These are phyloP conservation scores for Eupleurogrammus muticus DNA, from an alignment of 2,797 vertebrate genomes.

Conservation along the genomic window DNA sequence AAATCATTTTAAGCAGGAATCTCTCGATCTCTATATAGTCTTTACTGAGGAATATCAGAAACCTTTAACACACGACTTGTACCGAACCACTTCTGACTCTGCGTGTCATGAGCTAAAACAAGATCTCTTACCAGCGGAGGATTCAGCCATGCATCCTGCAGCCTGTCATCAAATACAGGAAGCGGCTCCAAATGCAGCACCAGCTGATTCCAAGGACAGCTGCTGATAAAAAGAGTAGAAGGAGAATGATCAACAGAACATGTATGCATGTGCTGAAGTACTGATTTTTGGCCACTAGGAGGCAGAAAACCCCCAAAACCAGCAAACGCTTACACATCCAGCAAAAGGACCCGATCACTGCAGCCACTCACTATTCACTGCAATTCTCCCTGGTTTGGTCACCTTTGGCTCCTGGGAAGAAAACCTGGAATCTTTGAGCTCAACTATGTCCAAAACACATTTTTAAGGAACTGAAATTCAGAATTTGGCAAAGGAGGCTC, in stretches of 20 bases:
- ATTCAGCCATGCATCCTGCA: neutral
- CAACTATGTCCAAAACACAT: neutral
- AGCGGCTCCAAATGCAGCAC: neutral
- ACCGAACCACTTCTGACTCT: neutral
- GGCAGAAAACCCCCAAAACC: neutral
- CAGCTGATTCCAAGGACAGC: neutral
- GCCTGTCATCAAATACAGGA: too few species aligned
- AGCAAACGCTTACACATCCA: neutral
- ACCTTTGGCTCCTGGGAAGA: neutral
- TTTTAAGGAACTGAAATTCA: neutral
- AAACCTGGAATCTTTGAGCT: neutral
- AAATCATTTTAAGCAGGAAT: neutral
- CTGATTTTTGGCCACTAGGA: slow-evolving; percentile 1
- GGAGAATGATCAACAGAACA: neutral
- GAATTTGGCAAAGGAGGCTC: neutral
- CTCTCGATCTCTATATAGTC: too few species aligned
- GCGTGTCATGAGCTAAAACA: neutral
- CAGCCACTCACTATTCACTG: neutral
- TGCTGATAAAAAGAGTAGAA: neutral
- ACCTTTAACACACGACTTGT: too few species aligned
- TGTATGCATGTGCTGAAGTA: neutral
- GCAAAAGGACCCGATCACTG: neutral
- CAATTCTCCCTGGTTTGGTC: neutral
- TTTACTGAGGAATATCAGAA: too few species aligned
- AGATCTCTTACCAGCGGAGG: neutral